Conservation (phyloP, 2,113 vertebrate species). For the Festucalex cinctus region DNA sequence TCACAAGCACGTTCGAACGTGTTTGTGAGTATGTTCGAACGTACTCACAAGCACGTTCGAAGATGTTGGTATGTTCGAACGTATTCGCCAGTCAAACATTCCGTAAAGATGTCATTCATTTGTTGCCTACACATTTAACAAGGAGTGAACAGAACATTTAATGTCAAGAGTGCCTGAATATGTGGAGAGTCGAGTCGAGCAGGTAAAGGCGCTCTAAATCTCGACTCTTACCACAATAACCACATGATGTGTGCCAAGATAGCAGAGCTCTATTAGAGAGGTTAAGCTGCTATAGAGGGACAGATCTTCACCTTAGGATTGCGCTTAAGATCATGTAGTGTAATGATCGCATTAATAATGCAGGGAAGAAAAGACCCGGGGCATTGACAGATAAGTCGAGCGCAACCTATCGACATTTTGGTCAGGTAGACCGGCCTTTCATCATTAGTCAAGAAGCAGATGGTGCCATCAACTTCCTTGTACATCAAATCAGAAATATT, state of each 20-base stretch:
- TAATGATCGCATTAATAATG: constrained; percentile 49
- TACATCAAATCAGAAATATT: not conserved
- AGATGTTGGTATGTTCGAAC: too few species aligned
- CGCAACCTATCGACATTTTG: constrained; percentile 11
- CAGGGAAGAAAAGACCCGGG: constrained; percentile 25
- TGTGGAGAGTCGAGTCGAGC: not conserved
- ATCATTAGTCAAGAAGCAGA: not conserved
- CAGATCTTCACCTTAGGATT: constrained; percentile 41
- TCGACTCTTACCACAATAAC: constrained; percentile 5
- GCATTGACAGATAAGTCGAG: constrained; percentile 19
- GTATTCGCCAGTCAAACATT: too few species aligned
- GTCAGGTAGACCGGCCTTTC: constrained; percentile 9
- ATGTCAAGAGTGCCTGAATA: not conserved
- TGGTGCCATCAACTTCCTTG: not conserved
- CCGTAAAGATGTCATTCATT: too few species aligned
- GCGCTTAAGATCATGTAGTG: constrained; percentile 38
- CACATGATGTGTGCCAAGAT: not conserved
- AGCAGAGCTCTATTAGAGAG: constrained; percentile 9
- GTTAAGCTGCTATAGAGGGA: constrained; percentile 26
- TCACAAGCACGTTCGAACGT: too few species aligned
- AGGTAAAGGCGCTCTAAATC: not conserved
- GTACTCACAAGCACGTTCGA: too few species aligned
- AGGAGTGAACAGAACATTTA: not conserved
- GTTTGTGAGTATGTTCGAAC: too few species aligned
- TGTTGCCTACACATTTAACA: too few species aligned